These are phyloP conservation scores for Epinephelus fuscoguttatus DNA, from an alignment of 2,113 vertebrate species.

Conservation along the genomic window DNA sequence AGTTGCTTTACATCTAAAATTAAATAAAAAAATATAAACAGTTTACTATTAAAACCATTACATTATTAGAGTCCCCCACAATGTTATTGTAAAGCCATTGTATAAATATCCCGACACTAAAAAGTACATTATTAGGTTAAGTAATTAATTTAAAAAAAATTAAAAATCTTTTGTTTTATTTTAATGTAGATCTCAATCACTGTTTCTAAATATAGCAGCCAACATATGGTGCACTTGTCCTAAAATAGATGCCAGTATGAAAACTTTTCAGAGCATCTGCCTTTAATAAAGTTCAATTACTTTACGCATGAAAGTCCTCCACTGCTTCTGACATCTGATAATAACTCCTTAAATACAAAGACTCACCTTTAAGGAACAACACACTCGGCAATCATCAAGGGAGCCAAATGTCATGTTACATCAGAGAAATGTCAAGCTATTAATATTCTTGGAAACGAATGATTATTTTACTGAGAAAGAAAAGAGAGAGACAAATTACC, in stretches of 20 bases:
- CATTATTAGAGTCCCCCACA: not conserved
- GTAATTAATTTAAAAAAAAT: not conserved
- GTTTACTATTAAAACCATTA: not conserved
- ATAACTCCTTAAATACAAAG: slow-evolving; percentile 1
- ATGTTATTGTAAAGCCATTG: not conserved
- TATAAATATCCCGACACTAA: too few relatives aligned
- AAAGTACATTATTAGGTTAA: not conserved
- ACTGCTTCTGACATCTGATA: slow-evolving; percentile 2
- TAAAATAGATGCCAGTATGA: not conserved
- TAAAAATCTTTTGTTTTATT: not conserved
- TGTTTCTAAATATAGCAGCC: not conserved
- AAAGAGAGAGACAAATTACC: not conserved
- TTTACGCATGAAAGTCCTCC: not conserved
- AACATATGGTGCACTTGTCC: not conserved
- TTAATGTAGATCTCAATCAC: not conserved
- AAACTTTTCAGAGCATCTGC: not conserved
- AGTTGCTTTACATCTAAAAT: not conserved
- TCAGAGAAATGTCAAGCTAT: slow-evolving; percentile 60
- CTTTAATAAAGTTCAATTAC: not conserved
- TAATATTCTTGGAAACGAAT: slow-evolving; percentile 39
- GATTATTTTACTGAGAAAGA: slow-evolving; percentile 1
- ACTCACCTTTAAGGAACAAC: not conserved
- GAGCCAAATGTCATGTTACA: slow-evolving; percentile 32
- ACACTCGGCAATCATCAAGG: not conserved
- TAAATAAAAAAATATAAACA: not conserved